phyloP scores from a whole-genome alignment of 2,113 vertebrate species.

The Ceyx melanurus region DNA sequence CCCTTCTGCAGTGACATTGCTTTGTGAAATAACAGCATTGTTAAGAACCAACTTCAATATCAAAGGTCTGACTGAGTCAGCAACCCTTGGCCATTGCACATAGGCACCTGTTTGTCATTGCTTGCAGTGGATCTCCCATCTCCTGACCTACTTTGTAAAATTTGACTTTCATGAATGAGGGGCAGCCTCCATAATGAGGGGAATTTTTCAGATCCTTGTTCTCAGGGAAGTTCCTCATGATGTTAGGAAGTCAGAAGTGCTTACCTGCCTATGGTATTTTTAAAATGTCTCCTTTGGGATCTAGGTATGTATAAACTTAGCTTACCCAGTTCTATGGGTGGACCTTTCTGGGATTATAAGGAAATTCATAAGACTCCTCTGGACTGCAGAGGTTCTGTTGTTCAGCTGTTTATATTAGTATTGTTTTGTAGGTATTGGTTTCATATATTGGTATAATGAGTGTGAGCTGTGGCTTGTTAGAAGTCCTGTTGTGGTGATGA shows the following conservation, averaged over 20 bases:
- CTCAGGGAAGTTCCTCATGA: not conserved
- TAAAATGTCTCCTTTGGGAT: not conserved
- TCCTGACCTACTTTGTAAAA: not conserved
- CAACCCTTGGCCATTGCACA: rapidly evolving
- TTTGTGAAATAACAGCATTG: not conserved
- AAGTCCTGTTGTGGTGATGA: not conserved
- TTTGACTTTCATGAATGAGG: not conserved
- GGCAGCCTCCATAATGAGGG: not conserved
- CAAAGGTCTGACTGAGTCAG: not conserved
- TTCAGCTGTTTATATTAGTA: not conserved
- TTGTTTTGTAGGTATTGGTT: not conserved
- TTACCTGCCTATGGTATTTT: not conserved
- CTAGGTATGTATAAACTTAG: not conserved
- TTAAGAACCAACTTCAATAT: not conserved
- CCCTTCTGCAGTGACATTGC: not conserved
- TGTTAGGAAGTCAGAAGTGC: not conserved
- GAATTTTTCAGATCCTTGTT: not conserved
- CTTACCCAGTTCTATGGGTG: not conserved
- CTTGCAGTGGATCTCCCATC: not conserved
- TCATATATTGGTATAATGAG: not conserved
- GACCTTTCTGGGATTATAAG: not conserved
- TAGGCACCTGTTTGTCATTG: not conserved
- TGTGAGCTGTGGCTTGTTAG: not conserved
- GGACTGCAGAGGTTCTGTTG: not conserved
- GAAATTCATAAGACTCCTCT: not conserved